Evolutionary conservation across 2,113 vertebrate species (phyloP).

Genomic region (Triplophysa tibetana): DNA sequence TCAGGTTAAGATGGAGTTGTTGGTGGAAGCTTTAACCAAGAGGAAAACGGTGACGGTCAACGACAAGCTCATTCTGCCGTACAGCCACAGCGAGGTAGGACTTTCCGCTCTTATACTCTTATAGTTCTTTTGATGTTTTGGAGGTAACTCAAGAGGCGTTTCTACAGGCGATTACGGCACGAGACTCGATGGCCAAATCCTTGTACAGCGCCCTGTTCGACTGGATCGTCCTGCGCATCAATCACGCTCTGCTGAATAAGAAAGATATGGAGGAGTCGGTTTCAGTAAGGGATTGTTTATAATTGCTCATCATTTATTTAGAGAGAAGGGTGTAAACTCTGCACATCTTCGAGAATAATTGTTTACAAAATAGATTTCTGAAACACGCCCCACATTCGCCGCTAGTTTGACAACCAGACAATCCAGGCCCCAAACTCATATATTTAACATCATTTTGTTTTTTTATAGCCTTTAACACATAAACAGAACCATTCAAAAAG

Average conservation of each 20-base stretch:
- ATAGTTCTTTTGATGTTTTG: not conserved
- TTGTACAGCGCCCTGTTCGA: slow-evolving; percentile 98
- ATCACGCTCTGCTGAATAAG: slow-evolving; percentile 96
- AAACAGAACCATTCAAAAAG: no score
- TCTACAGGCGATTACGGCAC: slow-evolving; percentile 88
- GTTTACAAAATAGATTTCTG: no score
- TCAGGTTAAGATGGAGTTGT: slow-evolving; percentile 92
- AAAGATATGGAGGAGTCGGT: slow-evolving; percentile 87
- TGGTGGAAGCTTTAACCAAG: slow-evolving; percentile 95
- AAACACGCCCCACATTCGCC: not conserved
- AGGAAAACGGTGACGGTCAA: slow-evolving; percentile 97
- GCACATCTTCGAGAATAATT: no score
- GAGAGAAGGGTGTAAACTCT: no score
- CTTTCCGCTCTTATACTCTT: slow-evolving; percentile 5
- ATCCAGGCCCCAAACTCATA: not conserved
- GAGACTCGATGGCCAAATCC: slow-evolving; percentile 99
- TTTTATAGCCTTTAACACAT: no score
- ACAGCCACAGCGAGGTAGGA: slow-evolving; percentile 91
- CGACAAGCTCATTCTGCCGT: slow-evolving; percentile 95
- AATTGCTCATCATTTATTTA: not conserved
- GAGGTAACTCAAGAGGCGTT: not conserved
- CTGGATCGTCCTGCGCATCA: slow-evolving; percentile 98
- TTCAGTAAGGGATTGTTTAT: slow-evolving; percentile 17
- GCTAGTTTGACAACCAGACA: not conserved
- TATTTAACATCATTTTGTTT: not conserved